Conservation (phyloP, 1,140 invertebrate genomes). For the Rhagoletis zephyria region DNA sequence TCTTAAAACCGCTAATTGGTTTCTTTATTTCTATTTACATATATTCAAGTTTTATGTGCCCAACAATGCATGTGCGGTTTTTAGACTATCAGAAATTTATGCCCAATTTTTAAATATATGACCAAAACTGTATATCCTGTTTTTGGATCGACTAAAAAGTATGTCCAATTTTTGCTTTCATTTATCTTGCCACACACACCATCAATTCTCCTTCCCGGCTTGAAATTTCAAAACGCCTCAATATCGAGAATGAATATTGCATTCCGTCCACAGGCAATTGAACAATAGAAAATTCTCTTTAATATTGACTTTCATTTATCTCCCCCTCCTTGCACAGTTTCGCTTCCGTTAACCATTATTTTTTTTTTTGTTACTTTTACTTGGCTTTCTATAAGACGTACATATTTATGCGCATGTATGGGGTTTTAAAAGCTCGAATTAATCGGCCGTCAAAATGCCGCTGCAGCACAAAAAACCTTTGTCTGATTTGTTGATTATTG, state of each 20-base stretch:
- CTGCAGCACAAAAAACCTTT: neutral
- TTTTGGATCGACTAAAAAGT: too few species aligned
- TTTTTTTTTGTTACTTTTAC: neutral
- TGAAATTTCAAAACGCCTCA: neutral
- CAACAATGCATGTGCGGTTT: too few species aligned
- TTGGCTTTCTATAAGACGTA: neutral
- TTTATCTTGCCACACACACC: neutral
- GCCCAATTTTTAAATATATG: too few species aligned
- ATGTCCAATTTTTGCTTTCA: too few species aligned
- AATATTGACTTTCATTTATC: too few species aligned
- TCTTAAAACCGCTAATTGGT: too few species aligned
- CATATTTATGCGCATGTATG: neutral
- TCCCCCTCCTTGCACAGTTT: too few species aligned
- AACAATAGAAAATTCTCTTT: too few species aligned
- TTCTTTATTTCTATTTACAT: too few species aligned
- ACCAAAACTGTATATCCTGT: too few species aligned
- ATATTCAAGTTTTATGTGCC: too few species aligned
- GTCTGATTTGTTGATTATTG: neutral
- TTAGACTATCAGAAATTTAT: too few species aligned
- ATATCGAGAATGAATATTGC: neutral
- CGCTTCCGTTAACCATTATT: neutral
- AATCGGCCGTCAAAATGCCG: neutral
- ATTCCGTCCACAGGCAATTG: neutral
- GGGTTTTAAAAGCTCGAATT: neutral
- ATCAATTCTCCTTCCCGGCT: neutral